phyloP scores from a whole-genome alignment of 2,797 vertebrate genomes.

The Sebastes taczanowskii region DNA sequence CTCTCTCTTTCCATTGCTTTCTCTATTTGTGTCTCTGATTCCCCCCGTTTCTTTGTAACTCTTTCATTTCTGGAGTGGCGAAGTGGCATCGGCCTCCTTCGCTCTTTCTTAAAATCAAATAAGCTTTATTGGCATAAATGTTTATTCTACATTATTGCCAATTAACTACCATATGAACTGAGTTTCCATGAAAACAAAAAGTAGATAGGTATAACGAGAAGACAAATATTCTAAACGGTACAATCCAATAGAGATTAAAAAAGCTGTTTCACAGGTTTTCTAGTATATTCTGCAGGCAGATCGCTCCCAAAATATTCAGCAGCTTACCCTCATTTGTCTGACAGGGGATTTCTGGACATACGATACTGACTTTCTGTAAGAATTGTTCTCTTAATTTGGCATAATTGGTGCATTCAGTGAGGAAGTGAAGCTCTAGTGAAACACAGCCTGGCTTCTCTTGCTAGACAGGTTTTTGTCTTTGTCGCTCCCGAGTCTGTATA shows the following conservation, averaged over 20 bases:
- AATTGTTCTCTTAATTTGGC: constrained; percentile 12
- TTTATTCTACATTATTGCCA: neutral
- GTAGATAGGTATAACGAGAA: neutral
- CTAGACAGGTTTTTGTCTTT: neutral
- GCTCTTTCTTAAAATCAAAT: constrained; percentile 9
- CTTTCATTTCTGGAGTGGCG: constrained; percentile 9
- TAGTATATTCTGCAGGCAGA: neutral
- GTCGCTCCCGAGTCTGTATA: neutral
- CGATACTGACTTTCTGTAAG: constrained; percentile 7
- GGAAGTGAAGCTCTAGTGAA: constrained; percentile 8
- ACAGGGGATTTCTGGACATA: constrained; percentile 3
- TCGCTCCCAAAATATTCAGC: neutral
- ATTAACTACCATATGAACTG: neutral
- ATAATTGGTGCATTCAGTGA: constrained; percentile 30
- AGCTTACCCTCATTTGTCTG: constrained; percentile 12
- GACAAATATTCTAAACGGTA: neutral
- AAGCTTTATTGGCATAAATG: neutral
- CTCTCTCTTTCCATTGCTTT: constrained; percentile 43
- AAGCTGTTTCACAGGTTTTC: neutral
- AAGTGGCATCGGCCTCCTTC: constrained; percentile 6
- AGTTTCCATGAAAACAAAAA: neutral
- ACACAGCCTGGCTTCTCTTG: neutral
- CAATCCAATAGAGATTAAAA: neutral
- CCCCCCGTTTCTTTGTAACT: constrained; percentile 29
- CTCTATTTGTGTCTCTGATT: constrained; percentile 35